These are phyloP conservation scores for Piezodorus guildinii DNA, from an alignment of 1,140 invertebrate genomes.

Conservation along the genomic window DNA sequence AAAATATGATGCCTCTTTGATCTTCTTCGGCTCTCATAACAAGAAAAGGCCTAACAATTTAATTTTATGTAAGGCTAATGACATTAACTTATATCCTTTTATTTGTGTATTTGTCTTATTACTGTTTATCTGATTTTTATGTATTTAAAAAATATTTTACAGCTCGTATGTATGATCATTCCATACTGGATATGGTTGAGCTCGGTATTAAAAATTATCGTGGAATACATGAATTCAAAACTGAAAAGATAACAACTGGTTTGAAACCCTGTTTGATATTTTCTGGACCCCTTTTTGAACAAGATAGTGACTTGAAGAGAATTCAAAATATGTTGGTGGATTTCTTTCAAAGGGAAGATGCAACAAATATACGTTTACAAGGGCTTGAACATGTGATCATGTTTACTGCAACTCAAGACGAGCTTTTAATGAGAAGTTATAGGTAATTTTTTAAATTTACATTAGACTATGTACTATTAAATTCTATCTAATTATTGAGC, in stretches of 20 bases:
- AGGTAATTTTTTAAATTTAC: conserved; percentile 36
- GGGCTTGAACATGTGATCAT: conserved; percentile 87
- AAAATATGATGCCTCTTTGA: conserved; percentile 80
- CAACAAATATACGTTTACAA: conserved; percentile 69
- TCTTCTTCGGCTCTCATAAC: conserved; percentile 75
- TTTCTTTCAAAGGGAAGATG: conserved; percentile 78
- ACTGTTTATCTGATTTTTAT: not conserved
- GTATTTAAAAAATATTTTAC: conserved; percentile 15
- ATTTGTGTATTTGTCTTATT: not conserved
- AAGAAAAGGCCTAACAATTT: conserved; percentile 94
- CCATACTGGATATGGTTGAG: conserved; percentile 92
- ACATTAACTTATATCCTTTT: not conserved
- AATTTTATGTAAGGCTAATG: conserved; percentile 57
- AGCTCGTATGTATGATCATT: conserved; percentile 76
- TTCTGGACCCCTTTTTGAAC: conserved; percentile 81
- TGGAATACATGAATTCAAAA: conserved; percentile 65
- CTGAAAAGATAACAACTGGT: conserved; percentile 64
- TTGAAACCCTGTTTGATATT: conserved; percentile 89
- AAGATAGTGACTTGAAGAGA: conserved; percentile 62
- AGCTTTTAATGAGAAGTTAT: conserved; percentile 77
- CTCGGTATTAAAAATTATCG: conserved; percentile 77
- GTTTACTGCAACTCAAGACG: conserved; percentile 72
- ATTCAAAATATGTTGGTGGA: conserved; percentile 85
- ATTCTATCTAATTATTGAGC: too few relatives aligned
- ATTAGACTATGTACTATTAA: too few relatives aligned